Conservation (phyloP, 64 coral and sea anemone species). For the Acropora tenuis region DNA sequence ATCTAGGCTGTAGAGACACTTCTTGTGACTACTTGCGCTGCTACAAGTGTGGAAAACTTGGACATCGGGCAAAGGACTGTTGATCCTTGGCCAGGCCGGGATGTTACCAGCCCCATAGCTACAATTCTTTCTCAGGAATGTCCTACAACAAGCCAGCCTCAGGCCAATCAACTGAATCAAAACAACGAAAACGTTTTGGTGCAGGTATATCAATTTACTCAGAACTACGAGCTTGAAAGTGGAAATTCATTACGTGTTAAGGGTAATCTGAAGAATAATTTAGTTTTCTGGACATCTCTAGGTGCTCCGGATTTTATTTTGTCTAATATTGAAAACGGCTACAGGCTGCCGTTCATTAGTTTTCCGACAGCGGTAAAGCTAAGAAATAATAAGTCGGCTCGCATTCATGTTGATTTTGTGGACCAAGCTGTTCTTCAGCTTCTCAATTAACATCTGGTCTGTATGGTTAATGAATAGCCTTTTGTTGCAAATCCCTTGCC, state of each 20-base stretch:
- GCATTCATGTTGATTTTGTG: constrained; percentile 28
- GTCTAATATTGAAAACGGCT: background rate
- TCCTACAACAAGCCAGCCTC: background rate
- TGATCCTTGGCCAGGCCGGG: constrained; percentile 5
- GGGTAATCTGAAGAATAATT: no score
- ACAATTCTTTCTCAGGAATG: no score
- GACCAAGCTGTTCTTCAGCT: constrained; percentile 34
- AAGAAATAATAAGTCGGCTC: constrained; percentile 47
- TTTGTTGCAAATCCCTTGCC: no score
- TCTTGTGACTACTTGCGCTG: no score
- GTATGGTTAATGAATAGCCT: no score
- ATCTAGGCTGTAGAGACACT: no score
- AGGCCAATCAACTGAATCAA: constrained; percentile 6
- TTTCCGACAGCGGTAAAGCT: background rate
- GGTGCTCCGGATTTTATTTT: no score
- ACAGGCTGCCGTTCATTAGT: constrained; percentile 34
- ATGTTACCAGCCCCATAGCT: background rate
- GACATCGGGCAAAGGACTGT: no score
- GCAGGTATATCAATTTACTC: background rate
- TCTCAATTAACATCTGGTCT: background rate
- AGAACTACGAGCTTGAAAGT: no score
- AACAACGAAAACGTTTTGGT: background rate
- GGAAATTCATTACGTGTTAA: no score
- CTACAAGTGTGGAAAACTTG: no score
- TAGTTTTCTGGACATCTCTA: no score